Evolutionary conservation across 1,140 invertebrate species (phyloP).

Genomic region (Chlorops oryzae): DNA sequence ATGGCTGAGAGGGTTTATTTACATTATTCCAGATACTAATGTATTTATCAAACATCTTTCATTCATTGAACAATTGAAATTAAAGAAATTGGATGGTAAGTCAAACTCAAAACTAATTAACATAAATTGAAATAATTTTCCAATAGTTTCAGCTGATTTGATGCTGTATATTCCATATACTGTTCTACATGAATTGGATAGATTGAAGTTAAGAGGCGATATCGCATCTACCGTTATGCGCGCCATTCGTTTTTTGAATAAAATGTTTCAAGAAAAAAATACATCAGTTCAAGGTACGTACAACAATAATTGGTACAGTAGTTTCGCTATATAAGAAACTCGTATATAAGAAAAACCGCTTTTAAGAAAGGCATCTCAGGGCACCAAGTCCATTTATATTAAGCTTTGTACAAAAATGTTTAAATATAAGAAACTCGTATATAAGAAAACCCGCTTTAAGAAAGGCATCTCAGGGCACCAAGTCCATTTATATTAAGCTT

Average conservation of each 20-base stretch:
- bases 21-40: slow-evolving; percentile 34
- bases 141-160: slow-evolving; percentile 13
- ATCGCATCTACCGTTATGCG: slow-evolving; percentile 20
- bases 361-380: too few species aligned
- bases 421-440: too few species aligned
- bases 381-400: too few species aligned
- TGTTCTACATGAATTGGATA: slow-evolving; percentile 36
- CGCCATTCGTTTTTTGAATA: slow-evolving; percentile 38
- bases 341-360: too few species aligned
- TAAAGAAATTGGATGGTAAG: slow-evolving; percentile 19
- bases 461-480: too few species aligned
- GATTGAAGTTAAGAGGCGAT: slow-evolving; percentile 22
- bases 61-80: slow-evolving; percentile 24
- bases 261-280: slow-evolving; percentile 27
- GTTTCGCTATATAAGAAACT: too few species aligned
- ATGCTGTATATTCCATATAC: slow-evolving; percentile 28
- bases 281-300: slow-evolving; percentile 30
- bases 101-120: background rate
- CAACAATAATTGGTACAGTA: too few species aligned
- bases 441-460: too few species aligned
- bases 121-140: background rate
- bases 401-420: too few species aligned
- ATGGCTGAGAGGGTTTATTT: slow-evolving; percentile 15
- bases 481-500: too few species aligned
- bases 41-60: slow-evolving; percentile 22